A percentile compares a stretch with the other conserved stretches of the same genome.
phyloP scores from a whole-genome alignment of 2,113 vertebrate species.

The Oreochromis niloticus region DNA sequence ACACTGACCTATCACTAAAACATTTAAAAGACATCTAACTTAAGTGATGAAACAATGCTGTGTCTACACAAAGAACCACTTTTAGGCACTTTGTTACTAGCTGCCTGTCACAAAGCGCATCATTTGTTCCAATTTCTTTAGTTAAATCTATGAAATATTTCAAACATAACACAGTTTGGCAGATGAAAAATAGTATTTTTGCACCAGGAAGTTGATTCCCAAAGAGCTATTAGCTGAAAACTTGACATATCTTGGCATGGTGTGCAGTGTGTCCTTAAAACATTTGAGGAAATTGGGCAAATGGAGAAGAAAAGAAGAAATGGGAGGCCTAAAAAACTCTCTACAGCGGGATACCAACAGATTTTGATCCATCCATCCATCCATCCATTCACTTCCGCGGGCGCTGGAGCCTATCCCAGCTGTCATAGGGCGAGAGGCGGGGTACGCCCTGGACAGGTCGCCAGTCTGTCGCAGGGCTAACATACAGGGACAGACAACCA shows the following conservation, averaged over 20 bases:
- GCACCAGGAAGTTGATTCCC: background rate
- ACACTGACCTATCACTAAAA: background rate
- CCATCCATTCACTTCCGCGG: too few species aligned
- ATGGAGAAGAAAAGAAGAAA: rapidly evolving
- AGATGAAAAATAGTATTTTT: background rate
- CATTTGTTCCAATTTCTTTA: background rate
- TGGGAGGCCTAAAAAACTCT: background rate
- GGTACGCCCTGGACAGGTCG: too few species aligned
- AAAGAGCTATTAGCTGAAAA: background rate
- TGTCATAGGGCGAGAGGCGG: too few species aligned
- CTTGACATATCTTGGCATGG: background rate
- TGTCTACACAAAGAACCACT: background rate
- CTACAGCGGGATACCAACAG: background rate
- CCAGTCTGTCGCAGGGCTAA: too few species aligned
- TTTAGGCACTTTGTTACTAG: background rate
- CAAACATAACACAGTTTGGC: background rate
- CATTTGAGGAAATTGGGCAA: background rate
- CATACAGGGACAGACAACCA: too few species aligned
- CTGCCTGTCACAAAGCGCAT: background rate
- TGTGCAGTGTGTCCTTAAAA: background rate
- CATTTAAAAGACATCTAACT: background rate
- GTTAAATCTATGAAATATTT: background rate
- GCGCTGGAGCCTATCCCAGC: too few species aligned
- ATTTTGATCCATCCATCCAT: background rate
- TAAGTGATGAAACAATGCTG: background rate